A percentile compares a stretch with the other conserved stretches of the same genome.
phyloP scores from a whole-genome alignment of 2,797 vertebrate genomes.

The Xiphorhynchus erythropygius region DNA sequence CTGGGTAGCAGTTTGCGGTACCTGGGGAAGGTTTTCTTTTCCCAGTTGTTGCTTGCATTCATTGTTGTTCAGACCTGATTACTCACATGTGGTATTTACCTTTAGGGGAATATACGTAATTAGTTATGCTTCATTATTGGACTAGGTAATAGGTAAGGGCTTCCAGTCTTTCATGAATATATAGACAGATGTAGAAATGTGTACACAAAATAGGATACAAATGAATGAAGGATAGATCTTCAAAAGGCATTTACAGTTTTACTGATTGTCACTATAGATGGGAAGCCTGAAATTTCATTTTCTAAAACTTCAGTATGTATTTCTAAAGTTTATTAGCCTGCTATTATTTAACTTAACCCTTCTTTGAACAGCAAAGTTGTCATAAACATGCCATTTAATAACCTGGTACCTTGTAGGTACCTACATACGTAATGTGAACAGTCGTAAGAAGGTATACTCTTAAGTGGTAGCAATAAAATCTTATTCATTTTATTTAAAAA shows the following conservation, averaged over 20 bases:
- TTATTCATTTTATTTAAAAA: not conserved
- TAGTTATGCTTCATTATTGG: not conserved
- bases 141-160: not conserved
- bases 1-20: too few species aligned
- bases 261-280: not conserved
- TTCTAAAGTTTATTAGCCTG: not conserved
- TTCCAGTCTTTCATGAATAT: not conserved
- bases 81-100: not conserved
- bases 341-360: not conserved
- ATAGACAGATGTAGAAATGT: not conserved
- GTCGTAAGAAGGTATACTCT: not conserved
- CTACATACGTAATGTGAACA: not conserved
- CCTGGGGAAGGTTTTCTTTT: not conserved
- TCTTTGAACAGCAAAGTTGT: not conserved
- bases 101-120: not conserved
- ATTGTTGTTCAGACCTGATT: not conserved
- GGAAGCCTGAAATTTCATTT: not conserved
- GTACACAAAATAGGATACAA: not conserved
- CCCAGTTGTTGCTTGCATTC: not conserved
- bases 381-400: not conserved
- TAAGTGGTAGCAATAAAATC: not conserved
- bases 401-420: not conserved
- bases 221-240: not conserved
- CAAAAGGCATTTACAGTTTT: not conserved
- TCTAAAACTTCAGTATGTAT: not conserved